Percentiles rank a stretch among this genome's conserved stretches.
These are phyloP conservation scores for Euschistus heros DNA, from an alignment of 1,140 invertebrate species.

Conservation along the genomic window DNA sequence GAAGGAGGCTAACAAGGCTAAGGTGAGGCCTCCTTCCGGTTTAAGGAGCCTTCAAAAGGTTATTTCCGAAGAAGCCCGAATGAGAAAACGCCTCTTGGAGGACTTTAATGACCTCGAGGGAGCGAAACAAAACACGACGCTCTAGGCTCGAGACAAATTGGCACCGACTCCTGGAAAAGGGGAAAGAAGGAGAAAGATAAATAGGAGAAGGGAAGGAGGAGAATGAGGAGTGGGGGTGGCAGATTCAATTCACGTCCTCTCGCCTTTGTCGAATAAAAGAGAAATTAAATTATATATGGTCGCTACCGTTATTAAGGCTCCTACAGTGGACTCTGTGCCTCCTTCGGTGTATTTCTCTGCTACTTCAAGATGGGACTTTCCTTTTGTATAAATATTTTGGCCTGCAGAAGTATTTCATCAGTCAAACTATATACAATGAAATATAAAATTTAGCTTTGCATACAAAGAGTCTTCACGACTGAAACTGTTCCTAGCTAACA, in stretches of 20 bases:
- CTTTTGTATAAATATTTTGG: too few species aligned
- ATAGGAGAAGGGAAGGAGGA: not conserved
- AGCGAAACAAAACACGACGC: not conserved
- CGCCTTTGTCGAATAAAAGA: constrained; percentile 16
- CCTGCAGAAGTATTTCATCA: too few species aligned
- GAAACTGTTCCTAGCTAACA: too few species aligned
- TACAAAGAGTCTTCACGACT: too few species aligned
- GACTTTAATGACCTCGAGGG: not conserved
- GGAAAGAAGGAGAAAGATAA: not conserved
- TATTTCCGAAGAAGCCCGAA: not conserved
- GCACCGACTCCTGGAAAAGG: constrained; percentile 4
- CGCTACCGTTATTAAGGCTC: not conserved
- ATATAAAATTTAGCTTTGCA: too few species aligned
- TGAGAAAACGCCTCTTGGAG: not conserved
- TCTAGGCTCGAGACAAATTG: not conserved
- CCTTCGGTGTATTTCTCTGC: too few species aligned
- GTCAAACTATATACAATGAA: too few species aligned
- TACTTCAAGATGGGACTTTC: too few species aligned
- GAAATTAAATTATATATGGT: constrained; percentile 18
- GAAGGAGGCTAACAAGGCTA: too few species aligned
- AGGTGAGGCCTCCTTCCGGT: not conserved
- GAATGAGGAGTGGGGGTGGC: not conserved
- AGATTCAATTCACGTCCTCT: constrained; percentile 10
- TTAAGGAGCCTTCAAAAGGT: constrained; percentile 3
- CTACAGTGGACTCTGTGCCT: too few species aligned